Base-by-base conservation (phyloP, 2,797 vertebrate genomes). In the Gobio occitaniae region DNA sequence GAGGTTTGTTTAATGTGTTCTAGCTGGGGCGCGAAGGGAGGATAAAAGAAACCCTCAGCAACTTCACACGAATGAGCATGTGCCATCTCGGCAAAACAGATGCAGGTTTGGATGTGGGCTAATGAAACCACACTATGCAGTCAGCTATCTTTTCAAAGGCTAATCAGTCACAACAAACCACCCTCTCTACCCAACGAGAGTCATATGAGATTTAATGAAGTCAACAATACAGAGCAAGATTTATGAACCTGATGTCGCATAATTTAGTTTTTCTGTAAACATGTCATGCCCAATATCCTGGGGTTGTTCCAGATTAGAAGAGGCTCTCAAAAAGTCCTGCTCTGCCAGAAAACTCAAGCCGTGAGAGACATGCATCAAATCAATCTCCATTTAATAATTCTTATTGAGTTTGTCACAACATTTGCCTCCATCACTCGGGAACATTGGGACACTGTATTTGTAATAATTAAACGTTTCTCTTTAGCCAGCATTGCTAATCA, bases 151-250 rank as follows among this genome's bases (percentile, higher is more conserved):
- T 75, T 80, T 50, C 52, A 6, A n/a, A 36, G 21, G 65, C 59
- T 25, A 72, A 38, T 76, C 83, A 80, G 70, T 86, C 38, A 82
- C 44, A 38, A 44, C 78, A 56, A 32, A 86, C 52, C 25, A 41
- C 52, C 86, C 79, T 47, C 83, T 70, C 52, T 56, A 6, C n/a
- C n/a, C 6, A 89, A 91, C 66, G 75, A 13, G 41, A 91, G 75
- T 91, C 89, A 90, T 48, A 81, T 52, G 81, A 78, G n/a, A 1
- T 86, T 17, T 44, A 84, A 90, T 85, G 65, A 44, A 86, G 78
- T 77, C 65, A 78, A 59, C 61, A 13, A 68, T 63, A 66, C 41
- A 41, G n/a, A 44, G 25, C 41, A 25, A 56, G 38, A 83, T 78
- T 71, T 54, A 85, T 85, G 81, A 80, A 71, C 63, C 65, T 47